These are phyloP conservation scores for Equus quagga DNA, from an alignment of 2,113 vertebrate genomes.

Conservation along the genomic window DNA sequence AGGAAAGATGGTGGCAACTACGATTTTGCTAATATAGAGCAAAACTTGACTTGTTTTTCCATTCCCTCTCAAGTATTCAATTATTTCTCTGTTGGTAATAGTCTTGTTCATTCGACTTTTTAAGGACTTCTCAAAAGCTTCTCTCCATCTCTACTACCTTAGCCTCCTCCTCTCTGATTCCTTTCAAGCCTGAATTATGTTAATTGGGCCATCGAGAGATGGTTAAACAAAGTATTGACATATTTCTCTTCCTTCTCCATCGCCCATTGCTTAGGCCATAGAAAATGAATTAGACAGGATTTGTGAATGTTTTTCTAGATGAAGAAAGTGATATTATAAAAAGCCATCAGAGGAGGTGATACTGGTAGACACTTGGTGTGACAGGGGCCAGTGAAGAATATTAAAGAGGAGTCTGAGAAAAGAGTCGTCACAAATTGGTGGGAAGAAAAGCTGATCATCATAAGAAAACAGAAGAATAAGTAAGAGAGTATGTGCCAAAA, in stretches of 20 bases:
- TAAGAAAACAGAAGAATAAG: background rate
- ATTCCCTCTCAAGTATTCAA: background rate
- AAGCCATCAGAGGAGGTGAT: background rate
- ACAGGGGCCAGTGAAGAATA: background rate
- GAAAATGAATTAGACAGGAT: background rate
- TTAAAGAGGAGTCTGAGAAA: background rate
- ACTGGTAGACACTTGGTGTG: background rate
- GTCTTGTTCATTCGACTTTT: background rate
- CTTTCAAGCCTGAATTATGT: background rate
- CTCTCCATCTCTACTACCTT: background rate
- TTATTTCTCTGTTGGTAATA: background rate
- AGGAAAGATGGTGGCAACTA: background rate
- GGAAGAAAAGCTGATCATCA: background rate
- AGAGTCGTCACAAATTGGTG: background rate
- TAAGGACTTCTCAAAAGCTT: background rate
- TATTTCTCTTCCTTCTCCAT: background rate
- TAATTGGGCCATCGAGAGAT: background rate
- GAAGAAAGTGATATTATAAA: background rate
- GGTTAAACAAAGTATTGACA: background rate
- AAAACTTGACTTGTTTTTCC: background rate
- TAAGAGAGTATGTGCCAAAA: background rate
- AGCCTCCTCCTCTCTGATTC: background rate
- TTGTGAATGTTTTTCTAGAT: background rate
- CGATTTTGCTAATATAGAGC: background rate
- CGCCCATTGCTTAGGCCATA: background rate